phyloP scores from a whole-genome alignment of 2,113 vertebrate species.

The Mesitornis unicolor region DNA sequence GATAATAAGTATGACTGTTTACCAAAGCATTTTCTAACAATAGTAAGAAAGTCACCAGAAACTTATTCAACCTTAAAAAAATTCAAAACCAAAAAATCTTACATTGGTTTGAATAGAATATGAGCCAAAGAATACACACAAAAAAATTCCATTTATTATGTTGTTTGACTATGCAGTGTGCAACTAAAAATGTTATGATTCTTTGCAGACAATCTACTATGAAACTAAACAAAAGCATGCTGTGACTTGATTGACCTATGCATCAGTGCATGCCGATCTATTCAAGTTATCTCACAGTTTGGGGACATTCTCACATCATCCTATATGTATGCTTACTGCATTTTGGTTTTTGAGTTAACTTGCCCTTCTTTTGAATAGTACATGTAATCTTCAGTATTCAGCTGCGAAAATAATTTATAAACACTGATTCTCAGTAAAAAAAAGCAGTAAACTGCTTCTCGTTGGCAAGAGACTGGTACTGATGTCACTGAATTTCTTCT shows the following conservation, averaged over 20 bases:
- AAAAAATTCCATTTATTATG: not conserved
- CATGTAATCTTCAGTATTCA: not conserved
- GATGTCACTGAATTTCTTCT: not conserved
- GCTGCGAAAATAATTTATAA: not conserved
- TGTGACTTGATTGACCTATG: slow-evolving; percentile 53
- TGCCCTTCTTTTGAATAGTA: not conserved
- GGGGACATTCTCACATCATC: slow-evolving; percentile 6
- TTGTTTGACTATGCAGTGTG: not conserved
- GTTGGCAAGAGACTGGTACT: not conserved
- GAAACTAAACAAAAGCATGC: slow-evolving; percentile 27
- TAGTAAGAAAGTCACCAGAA: not conserved
- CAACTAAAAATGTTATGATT: not conserved
- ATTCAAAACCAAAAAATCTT: fast-evolving
- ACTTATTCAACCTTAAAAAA: not conserved
- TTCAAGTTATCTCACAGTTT: slow-evolving; percentile 40
- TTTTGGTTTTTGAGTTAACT: slow-evolving; percentile 21
- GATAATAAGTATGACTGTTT: not conserved
- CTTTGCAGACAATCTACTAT: not conserved
- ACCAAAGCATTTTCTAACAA: not conserved
- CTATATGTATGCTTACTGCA: not conserved
- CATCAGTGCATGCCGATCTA: slow-evolving; percentile 21
- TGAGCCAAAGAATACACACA: not conserved
- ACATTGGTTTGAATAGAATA: not conserved
- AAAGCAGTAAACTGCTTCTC: not conserved
- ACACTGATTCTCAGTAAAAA: not conserved